Evolutionary conservation across 64 coral and sea anemone species (phyloP).

Genomic region (Stichodactyla helianthus): DNA sequence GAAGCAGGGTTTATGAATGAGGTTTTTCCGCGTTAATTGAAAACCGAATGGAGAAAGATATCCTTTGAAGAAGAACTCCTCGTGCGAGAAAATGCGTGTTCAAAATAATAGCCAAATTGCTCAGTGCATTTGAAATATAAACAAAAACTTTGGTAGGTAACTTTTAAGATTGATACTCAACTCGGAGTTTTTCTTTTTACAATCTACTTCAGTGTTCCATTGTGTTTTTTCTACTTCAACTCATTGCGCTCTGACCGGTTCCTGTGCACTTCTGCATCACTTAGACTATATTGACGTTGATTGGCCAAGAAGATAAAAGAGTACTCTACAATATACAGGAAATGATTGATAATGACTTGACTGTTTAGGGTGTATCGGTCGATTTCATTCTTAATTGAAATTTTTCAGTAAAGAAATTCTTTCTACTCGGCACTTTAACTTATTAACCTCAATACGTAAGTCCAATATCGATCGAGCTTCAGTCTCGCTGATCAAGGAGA

Average conservation of each 20-base stretch:
- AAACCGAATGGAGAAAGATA: too few relatives aligned
- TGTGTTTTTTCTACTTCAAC: not conserved
- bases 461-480: not conserved
- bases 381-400: not conserved
- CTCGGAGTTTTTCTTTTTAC: not conserved
- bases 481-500: not conserved
- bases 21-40: too few relatives aligned
- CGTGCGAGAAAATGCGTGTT: too few relatives aligned
- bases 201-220: not conserved
- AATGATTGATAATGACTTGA: conserved; percentile 10
- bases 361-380: not conserved
- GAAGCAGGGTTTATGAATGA: too few relatives aligned
- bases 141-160: not conserved
- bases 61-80: too few relatives aligned
- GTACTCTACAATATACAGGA: not conserved
- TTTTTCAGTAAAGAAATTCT: not conserved
- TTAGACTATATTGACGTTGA: not conserved
- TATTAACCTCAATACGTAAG: not conserved
- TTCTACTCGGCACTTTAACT: not conserved
- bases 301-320: not conserved
- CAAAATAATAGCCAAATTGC: not conserved
- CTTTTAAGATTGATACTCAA: not conserved
- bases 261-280: not conserved
- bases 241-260: not conserved
- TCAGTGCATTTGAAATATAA: not conserved